Evolutionary conservation across 2,113 vertebrate species (phyloP), one percentile per base, ranked within the genome.

Genomic region (Brevimyrus niger): DNA sequence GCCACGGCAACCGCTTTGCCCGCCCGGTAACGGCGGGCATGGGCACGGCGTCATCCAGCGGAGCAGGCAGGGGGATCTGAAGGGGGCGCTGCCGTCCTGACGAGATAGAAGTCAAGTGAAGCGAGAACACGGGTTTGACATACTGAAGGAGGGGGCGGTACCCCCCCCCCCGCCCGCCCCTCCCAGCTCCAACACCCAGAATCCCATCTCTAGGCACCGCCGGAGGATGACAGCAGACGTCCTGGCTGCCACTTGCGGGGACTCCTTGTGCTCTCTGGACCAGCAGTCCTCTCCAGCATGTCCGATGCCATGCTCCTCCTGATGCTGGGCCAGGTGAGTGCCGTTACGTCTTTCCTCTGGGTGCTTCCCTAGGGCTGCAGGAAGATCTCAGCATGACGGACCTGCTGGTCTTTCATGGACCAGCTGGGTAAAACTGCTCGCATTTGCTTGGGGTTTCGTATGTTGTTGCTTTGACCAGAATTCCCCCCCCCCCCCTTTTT

Each of bases 271-370:
- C 93, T 90, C 94, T 93, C 93, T 92, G 89, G 95, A 94, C 94
- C 96, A 95, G 92, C 94, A 92, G 91, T 96, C 94, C 93, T 94
- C 93, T 94, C 91, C 96, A 96, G 96, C 96, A 96, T 97, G 96
- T 96, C 95, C 94, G 94, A 94, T 96, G 96, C 95, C 95, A 96
- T 95, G 94, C 94, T 96, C 94, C 95, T 97, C 97, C 97, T 98
- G 97, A 99, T 98, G 97, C 96, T 97, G 94, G 97, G 96, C 96
- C 96, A 96, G 97, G 98, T 99, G 97, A 95, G 96, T 94, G 94
- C 92, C 51, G 92, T 92, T 92, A 92, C 89, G 50, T 91, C 27
- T 58, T 90, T 35, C 1, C 4, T 91, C 82, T 87, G 85, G 50
- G 15, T 84, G 82, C 47, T 35, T 53, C 85, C 47, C 85, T 19